These are phyloP conservation scores for Protobothrops mucrosquamatus DNA, from an alignment of 2,113 vertebrate species.

Conservation along the genomic window DNA sequence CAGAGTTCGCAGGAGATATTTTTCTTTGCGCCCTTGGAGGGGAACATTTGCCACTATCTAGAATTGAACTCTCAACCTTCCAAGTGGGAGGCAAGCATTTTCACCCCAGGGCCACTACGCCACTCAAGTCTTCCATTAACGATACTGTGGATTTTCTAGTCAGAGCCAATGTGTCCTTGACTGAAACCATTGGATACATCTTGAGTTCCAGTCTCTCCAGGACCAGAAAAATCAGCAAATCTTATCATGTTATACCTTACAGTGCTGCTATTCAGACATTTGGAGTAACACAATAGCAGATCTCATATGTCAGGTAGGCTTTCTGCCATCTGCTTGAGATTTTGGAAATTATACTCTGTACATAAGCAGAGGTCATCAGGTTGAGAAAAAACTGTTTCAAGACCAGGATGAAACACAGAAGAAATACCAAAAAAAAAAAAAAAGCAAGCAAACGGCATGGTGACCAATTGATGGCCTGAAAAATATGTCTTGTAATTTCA, in stretches of 20 bases:
- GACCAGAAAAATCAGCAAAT: background rate
- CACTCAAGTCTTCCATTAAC: background rate
- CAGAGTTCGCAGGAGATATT: too few relatives aligned
- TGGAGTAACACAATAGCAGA: background rate
- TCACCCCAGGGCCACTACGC: too few relatives aligned
- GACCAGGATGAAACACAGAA: background rate
- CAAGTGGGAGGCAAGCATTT: too few relatives aligned
- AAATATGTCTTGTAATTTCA: slow-evolving; percentile 31
- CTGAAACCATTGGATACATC: background rate
- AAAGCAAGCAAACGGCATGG: background rate
- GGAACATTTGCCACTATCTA: too few relatives aligned
- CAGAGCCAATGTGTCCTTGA: background rate
- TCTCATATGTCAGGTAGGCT: background rate
- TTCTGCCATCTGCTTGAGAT: background rate
- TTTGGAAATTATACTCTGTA: background rate
- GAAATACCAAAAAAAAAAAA: background rate
- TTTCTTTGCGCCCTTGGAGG: too few relatives aligned
- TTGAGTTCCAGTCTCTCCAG: background rate
- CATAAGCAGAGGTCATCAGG: background rate
- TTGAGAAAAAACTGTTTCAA: background rate
- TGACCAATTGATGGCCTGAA: slow-evolving; percentile 18
- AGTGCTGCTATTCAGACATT: background rate
- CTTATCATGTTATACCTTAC: background rate
- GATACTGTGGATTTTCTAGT: too few relatives aligned
- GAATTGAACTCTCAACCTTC: too few relatives aligned